Evolutionary conservation across 2,797 vertebrate species (phyloP).

Genomic region (Poeciliopsis presidionis): DNA sequence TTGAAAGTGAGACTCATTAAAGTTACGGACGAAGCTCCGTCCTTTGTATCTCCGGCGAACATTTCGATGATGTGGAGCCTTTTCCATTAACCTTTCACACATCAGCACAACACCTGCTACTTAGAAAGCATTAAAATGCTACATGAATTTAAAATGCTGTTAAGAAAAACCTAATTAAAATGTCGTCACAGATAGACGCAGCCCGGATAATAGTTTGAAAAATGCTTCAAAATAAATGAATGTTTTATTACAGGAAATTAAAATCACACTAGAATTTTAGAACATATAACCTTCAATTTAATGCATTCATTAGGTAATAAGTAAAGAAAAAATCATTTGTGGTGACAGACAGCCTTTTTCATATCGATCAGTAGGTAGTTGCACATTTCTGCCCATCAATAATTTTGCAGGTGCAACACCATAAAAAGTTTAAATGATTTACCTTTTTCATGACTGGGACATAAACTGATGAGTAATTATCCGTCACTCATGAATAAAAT

Average conservation of each 20-base stretch:
- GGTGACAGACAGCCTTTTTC: not conserved
- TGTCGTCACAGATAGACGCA: not conserved
- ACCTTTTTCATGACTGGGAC: conserved; percentile 31
- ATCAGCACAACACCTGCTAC: conserved; percentile 2
- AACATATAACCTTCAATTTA: not conserved
- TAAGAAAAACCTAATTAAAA: conserved; percentile 1
- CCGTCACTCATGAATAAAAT: conserved; percentile 6
- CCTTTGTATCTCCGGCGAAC: not conserved
- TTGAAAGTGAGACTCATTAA: not conserved
- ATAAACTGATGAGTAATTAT: not conserved
- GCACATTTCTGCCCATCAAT: not conserved
- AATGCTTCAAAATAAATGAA: not conserved
- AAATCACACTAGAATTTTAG: not conserved
- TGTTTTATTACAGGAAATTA: not conserved
- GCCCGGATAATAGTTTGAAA: not conserved
- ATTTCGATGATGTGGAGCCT: not conserved
- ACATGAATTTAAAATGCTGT: conserved; percentile 1
- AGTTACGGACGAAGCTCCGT: not conserved
- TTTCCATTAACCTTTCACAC: not conserved
- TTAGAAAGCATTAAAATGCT: not conserved
- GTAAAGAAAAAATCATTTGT: not conserved
- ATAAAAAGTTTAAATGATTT: conserved; percentile 21
- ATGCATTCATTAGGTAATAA: not conserved
- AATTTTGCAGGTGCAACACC: conserved; percentile 37
- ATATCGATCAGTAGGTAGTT: not conserved